These are phyloP conservation scores for Andrena chrysosceles DNA, from an alignment of 2,888 invertebrate species.

Conservation along the genomic window DNA sequence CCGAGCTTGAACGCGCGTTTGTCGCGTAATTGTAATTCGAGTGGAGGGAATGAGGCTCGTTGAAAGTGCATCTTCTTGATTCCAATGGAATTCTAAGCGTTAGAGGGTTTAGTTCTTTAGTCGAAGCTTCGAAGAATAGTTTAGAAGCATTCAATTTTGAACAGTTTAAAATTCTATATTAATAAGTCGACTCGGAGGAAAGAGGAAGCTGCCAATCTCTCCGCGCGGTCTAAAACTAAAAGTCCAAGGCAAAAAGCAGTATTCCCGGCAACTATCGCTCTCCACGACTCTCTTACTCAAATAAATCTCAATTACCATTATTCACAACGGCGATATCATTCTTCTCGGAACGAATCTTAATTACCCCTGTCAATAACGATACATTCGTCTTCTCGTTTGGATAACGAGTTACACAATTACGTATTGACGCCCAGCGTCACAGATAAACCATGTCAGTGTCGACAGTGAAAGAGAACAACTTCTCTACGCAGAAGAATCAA, in stretches of 20 bases:
- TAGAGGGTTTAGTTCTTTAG: no score
- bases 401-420: slow-evolving; percentile 17
- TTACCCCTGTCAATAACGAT: slow-evolving; percentile 28
- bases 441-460: background rate
- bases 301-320: slow-evolving; percentile 51
- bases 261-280: slow-evolving; percentile 15
- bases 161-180: no score
- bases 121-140: no score
- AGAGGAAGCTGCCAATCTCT: background rate
- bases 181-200: no score
- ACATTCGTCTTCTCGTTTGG: slow-evolving; percentile 9
- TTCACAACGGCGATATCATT: slow-evolving; percentile 47
- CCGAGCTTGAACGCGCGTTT: background rate
- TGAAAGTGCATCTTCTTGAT: no score
- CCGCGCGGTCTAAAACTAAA: background rate
- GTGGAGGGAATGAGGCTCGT: no score
- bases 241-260: background rate
- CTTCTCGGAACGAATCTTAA: slow-evolving; percentile 52
- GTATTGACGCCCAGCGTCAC: background rate
- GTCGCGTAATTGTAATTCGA: background rate
- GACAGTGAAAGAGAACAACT: background rate
- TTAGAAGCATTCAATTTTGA: no score
- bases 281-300: slow-evolving; percentile 21
- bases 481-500: background rate
- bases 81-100: no score